Conservation (phyloP, 1,140 invertebrate genomes). For the Ladona fulva region DNA sequence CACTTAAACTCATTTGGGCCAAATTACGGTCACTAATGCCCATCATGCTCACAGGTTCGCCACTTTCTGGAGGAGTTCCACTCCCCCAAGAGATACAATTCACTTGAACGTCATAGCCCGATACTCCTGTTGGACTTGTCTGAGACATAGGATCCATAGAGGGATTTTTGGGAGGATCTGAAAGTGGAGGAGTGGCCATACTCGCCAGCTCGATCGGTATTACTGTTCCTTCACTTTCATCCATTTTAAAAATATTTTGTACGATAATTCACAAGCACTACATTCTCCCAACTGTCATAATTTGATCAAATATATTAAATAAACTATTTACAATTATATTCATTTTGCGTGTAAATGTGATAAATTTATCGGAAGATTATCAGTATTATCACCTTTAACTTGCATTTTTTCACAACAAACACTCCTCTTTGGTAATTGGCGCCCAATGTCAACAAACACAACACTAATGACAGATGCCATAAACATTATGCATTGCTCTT, state of each 20-base stretch:
- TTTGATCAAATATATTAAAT: neutral
- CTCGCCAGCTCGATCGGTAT: neutral
- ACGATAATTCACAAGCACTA: neutral
- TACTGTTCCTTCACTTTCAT: slow-evolving; percentile 1
- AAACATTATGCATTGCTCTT: slow-evolving; percentile 6
- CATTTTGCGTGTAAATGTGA: neutral
- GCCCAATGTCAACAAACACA: slow-evolving; percentile 4
- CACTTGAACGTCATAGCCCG: slow-evolving; percentile 2
- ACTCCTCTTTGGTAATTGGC: slow-evolving; percentile 8
- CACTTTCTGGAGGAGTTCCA: neutral
- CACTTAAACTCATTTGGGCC: neutral
- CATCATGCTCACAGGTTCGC: neutral
- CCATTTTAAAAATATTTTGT: slow-evolving; percentile 5
- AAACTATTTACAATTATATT: neutral
- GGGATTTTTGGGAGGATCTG: neutral
- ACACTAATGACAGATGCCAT: slow-evolving; percentile 9
- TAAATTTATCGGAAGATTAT: neutral
- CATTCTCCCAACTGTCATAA: neutral
- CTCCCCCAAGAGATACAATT: neutral
- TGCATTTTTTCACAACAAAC: neutral
- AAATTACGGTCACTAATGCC: neutral
- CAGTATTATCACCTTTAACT: neutral
- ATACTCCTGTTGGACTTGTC: neutral
- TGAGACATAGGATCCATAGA: neutral
- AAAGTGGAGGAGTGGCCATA: neutral